Conservation (phyloP, 2,113 vertebrate genomes). For the Gallinago jamesoni region DNA sequence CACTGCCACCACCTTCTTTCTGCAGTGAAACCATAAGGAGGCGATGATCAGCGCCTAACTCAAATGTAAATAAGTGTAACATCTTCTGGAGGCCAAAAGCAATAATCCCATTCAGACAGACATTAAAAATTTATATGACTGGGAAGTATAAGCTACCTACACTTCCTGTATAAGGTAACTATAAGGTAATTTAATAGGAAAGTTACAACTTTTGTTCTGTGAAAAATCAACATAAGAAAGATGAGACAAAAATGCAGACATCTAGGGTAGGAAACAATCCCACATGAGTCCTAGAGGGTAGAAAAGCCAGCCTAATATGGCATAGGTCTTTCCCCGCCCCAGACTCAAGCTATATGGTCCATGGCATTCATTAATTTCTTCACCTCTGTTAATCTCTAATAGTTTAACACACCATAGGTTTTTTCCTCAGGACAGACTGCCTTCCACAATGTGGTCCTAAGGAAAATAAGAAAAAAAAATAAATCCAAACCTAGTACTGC, state of each 20-base stretch:
- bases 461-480: not conserved
- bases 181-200: not conserved
- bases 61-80: slow-evolving; percentile 22
- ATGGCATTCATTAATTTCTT: not conserved
- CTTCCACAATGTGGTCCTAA: not conserved
- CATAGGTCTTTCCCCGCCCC: not conserved
- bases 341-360: not conserved
- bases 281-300: not conserved
- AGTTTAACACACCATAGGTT: not conserved
- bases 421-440: not conserved
- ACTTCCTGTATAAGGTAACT: not conserved
- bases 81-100: slow-evolving; percentile 2
- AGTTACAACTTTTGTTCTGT: not conserved
- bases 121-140: not conserved
- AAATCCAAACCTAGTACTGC: not conserved
- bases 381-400: not conserved
- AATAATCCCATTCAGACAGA: not conserved
- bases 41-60: not conserved
- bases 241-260: not conserved
- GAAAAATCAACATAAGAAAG: not conserved
- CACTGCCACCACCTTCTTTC: not conserved
- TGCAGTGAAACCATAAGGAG: not conserved
- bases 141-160: not conserved
- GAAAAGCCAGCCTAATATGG: not conserved
- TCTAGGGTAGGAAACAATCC: not conserved